Conservation (phyloP, 2,888 invertebrate species). For the Chorisops tibialis region DNA sequence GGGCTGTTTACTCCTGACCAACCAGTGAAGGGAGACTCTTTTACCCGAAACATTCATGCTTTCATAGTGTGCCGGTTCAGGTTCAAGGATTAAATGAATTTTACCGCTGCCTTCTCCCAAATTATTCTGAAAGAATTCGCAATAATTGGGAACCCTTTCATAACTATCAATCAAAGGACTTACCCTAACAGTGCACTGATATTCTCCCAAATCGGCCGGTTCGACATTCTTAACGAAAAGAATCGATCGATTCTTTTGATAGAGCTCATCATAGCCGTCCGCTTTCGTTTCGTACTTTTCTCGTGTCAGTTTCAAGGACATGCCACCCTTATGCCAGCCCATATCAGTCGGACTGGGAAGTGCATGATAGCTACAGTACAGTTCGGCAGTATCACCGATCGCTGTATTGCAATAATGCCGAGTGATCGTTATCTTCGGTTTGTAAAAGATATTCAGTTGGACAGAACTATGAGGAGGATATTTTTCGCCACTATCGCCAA, state of each 20-base stretch:
- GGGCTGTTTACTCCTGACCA: constrained; percentile 46
- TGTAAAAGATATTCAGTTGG: constrained; percentile 44
- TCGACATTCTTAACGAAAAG: constrained; percentile 65
- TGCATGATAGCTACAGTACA: constrained; percentile 47
- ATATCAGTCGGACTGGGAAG: constrained; percentile 38
- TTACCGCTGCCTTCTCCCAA: constrained; percentile 43
- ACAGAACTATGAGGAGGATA: constrained; percentile 45
- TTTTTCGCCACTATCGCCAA: constrained; percentile 44
- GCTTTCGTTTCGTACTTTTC: constrained; percentile 51
- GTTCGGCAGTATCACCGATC: constrained; percentile 41
- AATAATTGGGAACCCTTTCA: neutral
- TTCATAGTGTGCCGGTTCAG: constrained; percentile 48
- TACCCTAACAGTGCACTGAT: constrained; percentile 63
- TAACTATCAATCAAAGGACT: constrained; percentile 47
- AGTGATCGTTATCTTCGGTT: constrained; percentile 46
- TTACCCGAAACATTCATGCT: constrained; percentile 40
- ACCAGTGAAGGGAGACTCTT: constrained; percentile 45
- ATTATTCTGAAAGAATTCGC: constrained; percentile 38
- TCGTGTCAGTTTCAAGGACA: too few species aligned
- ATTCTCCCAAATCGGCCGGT: constrained; percentile 68
- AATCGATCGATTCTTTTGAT: constrained; percentile 54
- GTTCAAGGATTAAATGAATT: constrained; percentile 43
- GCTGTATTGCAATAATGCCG: constrained; percentile 47
- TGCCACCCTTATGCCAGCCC: too few species aligned
- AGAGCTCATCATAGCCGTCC: constrained; percentile 46